Evolutionary conservation across 2,113 vertebrate species (phyloP).

Genomic region (Globicephala melas): DNA sequence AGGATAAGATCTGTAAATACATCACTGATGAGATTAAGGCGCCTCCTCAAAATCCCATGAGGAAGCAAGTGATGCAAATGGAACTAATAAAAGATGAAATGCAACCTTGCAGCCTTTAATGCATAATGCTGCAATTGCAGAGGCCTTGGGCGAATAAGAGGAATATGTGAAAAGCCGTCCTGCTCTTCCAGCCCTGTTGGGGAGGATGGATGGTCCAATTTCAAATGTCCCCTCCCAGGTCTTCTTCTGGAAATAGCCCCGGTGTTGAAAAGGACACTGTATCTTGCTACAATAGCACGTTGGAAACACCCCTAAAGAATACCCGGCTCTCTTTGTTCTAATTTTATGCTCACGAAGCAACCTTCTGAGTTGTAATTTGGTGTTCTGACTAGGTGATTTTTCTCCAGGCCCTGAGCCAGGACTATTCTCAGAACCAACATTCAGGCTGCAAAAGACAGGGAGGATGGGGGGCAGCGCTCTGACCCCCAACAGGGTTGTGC

Average conservation of each 20-base stretch:
- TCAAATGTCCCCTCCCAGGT: background rate
- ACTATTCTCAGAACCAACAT: background rate
- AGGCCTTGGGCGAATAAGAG: accelerated
- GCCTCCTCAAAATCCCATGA: background rate
- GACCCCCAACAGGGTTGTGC: background rate
- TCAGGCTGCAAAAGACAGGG: background rate
- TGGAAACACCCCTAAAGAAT: background rate
- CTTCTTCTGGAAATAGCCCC: slow-evolving; percentile 43
- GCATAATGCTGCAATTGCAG: no score
- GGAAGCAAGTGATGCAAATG: background rate
- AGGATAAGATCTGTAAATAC: background rate
- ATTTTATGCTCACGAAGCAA: slow-evolving; percentile 52
- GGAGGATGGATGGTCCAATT: background rate
- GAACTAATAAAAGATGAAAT: background rate
- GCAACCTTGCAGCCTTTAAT: background rate
- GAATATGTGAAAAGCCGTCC: accelerated
- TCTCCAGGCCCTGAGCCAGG: slow-evolving; percentile 21
- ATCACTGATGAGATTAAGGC: background rate
- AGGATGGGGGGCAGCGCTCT: no score
- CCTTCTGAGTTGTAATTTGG: background rate
- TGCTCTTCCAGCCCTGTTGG: background rate
- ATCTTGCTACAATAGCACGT: background rate
- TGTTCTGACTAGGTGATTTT: background rate
- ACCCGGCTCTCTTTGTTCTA: background rate
- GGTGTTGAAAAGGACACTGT: background rate